Evolutionary conservation across 1,140 invertebrate species (phyloP), one percentile per base, ranked within the genome.

Genomic region (Wiebesia pumilae): DNA sequence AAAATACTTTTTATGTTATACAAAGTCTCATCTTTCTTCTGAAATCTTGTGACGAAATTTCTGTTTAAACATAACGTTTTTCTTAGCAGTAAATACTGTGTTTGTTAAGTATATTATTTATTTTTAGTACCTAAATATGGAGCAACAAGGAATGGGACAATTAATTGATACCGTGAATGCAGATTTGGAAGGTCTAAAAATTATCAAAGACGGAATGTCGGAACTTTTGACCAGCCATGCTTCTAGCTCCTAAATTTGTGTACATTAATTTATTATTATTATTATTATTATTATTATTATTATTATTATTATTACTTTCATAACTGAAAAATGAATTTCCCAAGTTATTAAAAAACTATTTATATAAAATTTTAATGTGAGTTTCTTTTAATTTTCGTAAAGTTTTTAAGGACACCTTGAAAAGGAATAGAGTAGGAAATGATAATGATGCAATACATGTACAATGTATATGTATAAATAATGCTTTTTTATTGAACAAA

Each of bases 91-190:
- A 67, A 30, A 40, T 73, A 21, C 9, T 40, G 4, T 47, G 24
- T 77, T 77, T 40, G n/a, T 47, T 47, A 30, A 47, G n/a, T 16
- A 24, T 38, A 47, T 47, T 35, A 69, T 84, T 83, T 10, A 87
- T 79, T 91, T 91, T 81, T 95, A 97, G 93, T 97, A 97, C 91
- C 91, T 98, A 71, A 94, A 95, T 35, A 95, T 98, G 94, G 97
- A 98, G 91, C 97, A 98, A 90, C 95, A 96, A 85, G 97, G 97
- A 0, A 97, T 98, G 94, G 95, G 96, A 67, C 96, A 98, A 88
- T 93, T 98, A 3, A 96, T 98, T 78, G 95, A 96, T 35, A 97
- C 97, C 1, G 96, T 98, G 35, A 96, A 97, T 88, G 95, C 96
- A 43, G 97, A 98, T 92, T 90, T 96, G 69, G 94, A 96, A 82